Percentiles rank a stretch among this genome's conserved stretches.
These are phyloP conservation scores for Rhynchotus rufescens DNA, from an alignment of 2,797 vertebrate genomes.

Conservation along the genomic window DNA sequence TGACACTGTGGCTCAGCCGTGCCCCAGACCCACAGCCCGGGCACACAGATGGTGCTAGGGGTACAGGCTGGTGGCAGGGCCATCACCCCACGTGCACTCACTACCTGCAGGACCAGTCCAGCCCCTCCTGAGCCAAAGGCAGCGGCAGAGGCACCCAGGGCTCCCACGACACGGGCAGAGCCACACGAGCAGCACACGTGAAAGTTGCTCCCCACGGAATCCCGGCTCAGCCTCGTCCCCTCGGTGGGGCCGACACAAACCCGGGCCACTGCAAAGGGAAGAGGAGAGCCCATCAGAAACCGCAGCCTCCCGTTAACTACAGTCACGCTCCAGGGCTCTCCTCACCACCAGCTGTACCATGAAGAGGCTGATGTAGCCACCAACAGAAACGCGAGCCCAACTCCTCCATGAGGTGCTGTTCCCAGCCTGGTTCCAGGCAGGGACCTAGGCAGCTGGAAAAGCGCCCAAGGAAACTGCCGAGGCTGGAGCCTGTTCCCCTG, in stretches of 20 bases:
- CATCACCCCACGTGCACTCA: too few relatives aligned
- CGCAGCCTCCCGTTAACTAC: rapidly evolving
- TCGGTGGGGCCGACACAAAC: background rate
- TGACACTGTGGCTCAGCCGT: background rate
- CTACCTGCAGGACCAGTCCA: too few relatives aligned
- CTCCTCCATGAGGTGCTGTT: background rate
- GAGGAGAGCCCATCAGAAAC: background rate
- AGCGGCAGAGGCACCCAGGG: too few relatives aligned
- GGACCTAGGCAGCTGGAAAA: background rate
- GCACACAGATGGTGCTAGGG: rapidly evolving
- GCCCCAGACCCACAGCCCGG: rapidly evolving
- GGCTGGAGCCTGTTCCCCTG: background rate
- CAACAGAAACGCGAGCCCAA: rapidly evolving
- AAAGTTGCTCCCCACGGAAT: rapidly evolving
- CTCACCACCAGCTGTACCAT: rapidly evolving
- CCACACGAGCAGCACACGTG: rapidly evolving
- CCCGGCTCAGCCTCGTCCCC: background rate
- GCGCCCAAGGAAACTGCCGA: background rate
- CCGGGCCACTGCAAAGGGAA: rapidly evolving
- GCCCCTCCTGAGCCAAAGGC: too few relatives aligned
- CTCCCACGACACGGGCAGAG: too few relatives aligned
- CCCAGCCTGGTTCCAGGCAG: rapidly evolving
- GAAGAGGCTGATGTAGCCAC: background rate
- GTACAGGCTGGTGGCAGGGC: background rate
- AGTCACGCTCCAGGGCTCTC: background rate